These are phyloP conservation scores for Capromys pilorides DNA, from an alignment of 2,797 vertebrate species.

Conservation along the genomic window DNA sequence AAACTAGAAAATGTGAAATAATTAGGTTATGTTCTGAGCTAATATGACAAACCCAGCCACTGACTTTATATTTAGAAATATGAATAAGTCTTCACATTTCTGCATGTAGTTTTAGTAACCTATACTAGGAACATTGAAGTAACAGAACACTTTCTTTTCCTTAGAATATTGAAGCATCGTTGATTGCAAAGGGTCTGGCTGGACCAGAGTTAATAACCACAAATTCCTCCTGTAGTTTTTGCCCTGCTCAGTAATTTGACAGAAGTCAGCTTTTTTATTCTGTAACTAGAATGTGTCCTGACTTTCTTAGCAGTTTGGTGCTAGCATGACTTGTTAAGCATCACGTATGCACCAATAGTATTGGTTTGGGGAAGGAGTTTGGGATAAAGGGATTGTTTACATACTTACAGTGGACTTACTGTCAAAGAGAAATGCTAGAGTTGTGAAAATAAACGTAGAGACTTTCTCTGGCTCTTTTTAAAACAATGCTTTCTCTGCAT, in stretches of 20 bases:
- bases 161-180: background rate
- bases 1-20: background rate
- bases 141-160: background rate
- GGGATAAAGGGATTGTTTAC: background rate
- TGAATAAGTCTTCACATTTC: background rate
- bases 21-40: background rate
- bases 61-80: background rate
- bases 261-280: conserved; percentile 22
- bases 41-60: background rate
- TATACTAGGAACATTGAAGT: background rate
- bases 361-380: background rate
- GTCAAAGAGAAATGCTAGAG: background rate
- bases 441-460: background rate
- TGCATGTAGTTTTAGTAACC: background rate
- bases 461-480: background rate
- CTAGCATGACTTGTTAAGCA: background rate
- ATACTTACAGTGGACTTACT: background rate
- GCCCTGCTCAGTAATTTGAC: background rate
- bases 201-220: background rate
- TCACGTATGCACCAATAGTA: background rate
- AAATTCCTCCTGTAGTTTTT: background rate
- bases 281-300: background rate
- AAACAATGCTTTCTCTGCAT: background rate
- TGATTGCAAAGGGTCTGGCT: background rate
- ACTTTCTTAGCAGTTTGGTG: background rate